Conservation (phyloP, 2,797 vertebrate species). For the Pogonophryne albipinna region DNA sequence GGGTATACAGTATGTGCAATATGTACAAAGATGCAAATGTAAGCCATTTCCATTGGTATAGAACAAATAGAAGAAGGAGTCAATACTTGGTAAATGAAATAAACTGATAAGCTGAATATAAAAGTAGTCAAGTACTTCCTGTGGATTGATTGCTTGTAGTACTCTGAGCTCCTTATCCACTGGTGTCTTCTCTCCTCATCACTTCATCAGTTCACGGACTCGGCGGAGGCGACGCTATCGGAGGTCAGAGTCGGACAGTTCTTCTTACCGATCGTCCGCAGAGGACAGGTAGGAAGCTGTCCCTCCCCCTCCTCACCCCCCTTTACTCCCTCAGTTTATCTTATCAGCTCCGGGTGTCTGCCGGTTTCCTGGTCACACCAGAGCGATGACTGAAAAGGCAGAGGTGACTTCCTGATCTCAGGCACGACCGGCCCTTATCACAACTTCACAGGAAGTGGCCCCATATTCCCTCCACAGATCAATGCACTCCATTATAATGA, state of each 20-base stretch:
- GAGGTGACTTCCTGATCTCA: slow-evolving; percentile 78
- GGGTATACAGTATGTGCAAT: too few species aligned
- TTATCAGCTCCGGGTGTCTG: slow-evolving; percentile 71
- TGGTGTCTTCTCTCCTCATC: slow-evolving; percentile 35
- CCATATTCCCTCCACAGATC: slow-evolving; percentile 68
- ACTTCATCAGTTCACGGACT: slow-evolving; percentile 86
- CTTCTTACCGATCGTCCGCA: slow-evolving; percentile 84
- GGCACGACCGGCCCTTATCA: slow-evolving; percentile 68
- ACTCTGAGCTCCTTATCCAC: slow-evolving; percentile 33
- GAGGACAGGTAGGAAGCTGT: slow-evolving; percentile 87
- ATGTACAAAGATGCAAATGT: neutral
- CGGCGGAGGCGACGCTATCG: slow-evolving; percentile 83
- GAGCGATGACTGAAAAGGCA: slow-evolving; percentile 80
- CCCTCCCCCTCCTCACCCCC: neutral
- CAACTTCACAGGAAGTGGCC: slow-evolving; percentile 67
- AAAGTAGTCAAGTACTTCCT: neutral
- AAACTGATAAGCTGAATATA: neutral
- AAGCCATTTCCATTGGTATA: neutral
- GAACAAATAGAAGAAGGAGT: neutral
- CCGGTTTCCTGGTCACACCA: slow-evolving; percentile 58
- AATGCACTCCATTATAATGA: slow-evolving; percentile 67
- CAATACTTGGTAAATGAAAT: neutral
- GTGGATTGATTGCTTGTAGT: neutral
- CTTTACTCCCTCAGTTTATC: slow-evolving; percentile 53
- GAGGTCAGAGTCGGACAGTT: slow-evolving; percentile 87